These are phyloP conservation scores for Dufourea novaeangliae DNA, from an alignment of 1,140 invertebrate genomes.

Conservation along the genomic window DNA sequence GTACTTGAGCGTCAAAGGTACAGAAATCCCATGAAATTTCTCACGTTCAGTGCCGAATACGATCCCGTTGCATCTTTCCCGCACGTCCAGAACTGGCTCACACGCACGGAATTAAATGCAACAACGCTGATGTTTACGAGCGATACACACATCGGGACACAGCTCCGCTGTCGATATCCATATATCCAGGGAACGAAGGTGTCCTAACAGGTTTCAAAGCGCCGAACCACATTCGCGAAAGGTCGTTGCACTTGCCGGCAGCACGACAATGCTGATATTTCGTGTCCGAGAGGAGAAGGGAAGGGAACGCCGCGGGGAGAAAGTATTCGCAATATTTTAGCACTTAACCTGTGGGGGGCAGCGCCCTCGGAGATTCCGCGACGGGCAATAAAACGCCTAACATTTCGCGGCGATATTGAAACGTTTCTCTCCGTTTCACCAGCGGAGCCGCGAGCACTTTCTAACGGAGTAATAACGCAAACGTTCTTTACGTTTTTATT, in stretches of 20 bases:
- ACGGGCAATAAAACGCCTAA: conserved; percentile 54
- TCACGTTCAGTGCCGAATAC: too few relatives aligned
- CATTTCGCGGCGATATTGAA: conserved; percentile 52
- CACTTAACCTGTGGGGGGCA: conserved; percentile 24
- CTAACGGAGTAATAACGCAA: conserved; percentile 31
- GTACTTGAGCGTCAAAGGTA: too few relatives aligned
- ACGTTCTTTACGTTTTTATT: not conserved
- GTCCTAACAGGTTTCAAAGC: conserved; percentile 59
- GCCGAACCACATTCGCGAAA: conserved; percentile 38
- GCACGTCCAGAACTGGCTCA: not conserved
- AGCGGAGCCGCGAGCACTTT: conserved; percentile 12
- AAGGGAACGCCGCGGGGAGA: conserved; percentile 24
- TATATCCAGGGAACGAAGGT: conserved; percentile 19
- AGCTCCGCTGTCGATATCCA: conserved; percentile 21
- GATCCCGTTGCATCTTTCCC: not conserved
- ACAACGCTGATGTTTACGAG: conserved; percentile 31
- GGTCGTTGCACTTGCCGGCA: conserved; percentile 50
- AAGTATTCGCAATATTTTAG: conserved; percentile 59
- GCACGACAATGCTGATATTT: conserved; percentile 61
- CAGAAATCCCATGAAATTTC: too few relatives aligned
- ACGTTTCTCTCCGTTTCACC: conserved; percentile 28
- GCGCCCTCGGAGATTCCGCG: conserved; percentile 29
- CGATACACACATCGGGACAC: conserved; percentile 1
- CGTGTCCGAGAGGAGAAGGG: too few relatives aligned
- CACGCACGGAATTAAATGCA: conserved; percentile 36